A percentile compares a stretch with the other conserved stretches of the same genome.
Conservation (phyloP, 2,113 vertebrate genomes). For the Micronisus gabar region DNA sequence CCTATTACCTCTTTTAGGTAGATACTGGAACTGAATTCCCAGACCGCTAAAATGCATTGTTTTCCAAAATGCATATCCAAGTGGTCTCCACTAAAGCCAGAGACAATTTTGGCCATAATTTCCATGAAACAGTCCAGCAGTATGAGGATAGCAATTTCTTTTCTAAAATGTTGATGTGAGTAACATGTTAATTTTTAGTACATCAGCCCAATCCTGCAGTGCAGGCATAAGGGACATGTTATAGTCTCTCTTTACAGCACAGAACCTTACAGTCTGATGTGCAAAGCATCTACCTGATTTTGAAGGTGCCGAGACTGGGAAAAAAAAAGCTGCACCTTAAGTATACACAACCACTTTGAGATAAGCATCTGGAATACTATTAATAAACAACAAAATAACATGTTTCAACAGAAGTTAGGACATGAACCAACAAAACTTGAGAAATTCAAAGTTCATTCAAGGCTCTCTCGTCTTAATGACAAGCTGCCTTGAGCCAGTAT, state of each 20-base stretch:
- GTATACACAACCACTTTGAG: neutral
- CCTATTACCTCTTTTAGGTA: neutral
- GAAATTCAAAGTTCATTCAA: constrained; percentile 2
- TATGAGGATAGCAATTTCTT: neutral
- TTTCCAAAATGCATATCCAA: neutral
- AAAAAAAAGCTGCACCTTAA: neutral
- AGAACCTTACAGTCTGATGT: neutral
- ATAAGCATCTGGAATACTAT: neutral
- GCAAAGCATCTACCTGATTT: neutral
- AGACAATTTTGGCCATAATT: neutral
- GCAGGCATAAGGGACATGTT: neutral
- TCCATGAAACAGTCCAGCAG: neutral
- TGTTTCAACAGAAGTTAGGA: neutral
- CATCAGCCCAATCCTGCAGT: neutral
- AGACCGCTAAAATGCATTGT: neutral
- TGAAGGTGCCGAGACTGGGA: neutral
- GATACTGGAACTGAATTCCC: neutral
- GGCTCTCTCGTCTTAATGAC: neutral
- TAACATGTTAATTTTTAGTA: neutral
- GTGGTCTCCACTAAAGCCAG: neutral
- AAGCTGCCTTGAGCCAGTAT: neutral
- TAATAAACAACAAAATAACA: neutral
- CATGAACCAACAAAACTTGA: neutral
- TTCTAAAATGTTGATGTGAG: neutral
- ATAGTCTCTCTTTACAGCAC: neutral